A percentile compares a stretch with the other conserved stretches of the same genome.
These are phyloP conservation scores for Tragelaphus scriptus DNA, from an alignment of 2,113 vertebrate genomes.

Conservation along the genomic window DNA sequence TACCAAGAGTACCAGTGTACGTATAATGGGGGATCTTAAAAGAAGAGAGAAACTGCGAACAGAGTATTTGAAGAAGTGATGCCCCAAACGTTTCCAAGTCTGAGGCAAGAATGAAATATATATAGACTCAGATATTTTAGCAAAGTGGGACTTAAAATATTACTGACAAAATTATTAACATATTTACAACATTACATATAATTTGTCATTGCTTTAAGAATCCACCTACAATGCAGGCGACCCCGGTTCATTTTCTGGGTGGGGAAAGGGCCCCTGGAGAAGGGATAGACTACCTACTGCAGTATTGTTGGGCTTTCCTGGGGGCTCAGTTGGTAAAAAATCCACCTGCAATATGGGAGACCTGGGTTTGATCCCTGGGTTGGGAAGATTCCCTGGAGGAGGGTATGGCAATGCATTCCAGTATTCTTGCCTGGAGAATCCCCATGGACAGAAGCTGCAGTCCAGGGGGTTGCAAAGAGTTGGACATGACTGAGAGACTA, in stretches of 20 bases:
- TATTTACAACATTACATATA: not conserved
- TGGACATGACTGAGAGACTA: not conserved
- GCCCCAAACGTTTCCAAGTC: too few relatives aligned
- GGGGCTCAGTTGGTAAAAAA: too few relatives aligned
- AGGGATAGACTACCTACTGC: not conserved
- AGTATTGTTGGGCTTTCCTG: too few relatives aligned
- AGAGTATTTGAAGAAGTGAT: not conserved
- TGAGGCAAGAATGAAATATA: not conserved
- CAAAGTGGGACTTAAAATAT: not conserved
- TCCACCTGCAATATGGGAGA: not conserved
- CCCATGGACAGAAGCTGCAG: not conserved
- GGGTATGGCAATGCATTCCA: not conserved
- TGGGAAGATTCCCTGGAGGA: not conserved
- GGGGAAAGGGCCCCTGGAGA: not conserved
- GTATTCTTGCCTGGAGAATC: not conserved
- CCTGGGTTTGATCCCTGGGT: too few relatives aligned
- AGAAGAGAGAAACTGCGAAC: not conserved
- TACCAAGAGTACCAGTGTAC: not conserved
- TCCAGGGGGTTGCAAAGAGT: not conserved
- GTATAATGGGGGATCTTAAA: too few relatives aligned
- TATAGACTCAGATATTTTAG: not conserved
- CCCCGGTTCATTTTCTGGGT: not conserved
- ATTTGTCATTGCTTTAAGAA: not conserved
- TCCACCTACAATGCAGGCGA: too few relatives aligned
- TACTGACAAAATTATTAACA: not conserved